Evolutionary conservation across 1,140 invertebrate genomes (phyloP).

Genomic region (Chymomyza costata): DNA sequence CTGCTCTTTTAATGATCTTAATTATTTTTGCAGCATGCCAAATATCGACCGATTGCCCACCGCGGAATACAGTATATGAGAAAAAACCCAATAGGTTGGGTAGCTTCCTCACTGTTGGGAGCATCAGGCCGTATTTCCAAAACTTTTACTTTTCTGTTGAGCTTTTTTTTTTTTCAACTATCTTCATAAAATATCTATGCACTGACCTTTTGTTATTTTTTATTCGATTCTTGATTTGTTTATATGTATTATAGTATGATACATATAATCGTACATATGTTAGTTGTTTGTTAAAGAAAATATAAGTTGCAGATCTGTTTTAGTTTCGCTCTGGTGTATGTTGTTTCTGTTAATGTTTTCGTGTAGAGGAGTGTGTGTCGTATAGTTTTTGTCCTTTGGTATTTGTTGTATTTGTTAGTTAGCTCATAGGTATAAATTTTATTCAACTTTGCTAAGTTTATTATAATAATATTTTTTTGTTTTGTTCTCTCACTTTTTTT

Average conservation of each 20-base stretch:
- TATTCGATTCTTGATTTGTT: conserved; percentile 42
- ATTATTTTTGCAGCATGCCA: too few species aligned
- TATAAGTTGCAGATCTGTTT: conserved; percentile 3
- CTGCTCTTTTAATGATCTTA: neutral
- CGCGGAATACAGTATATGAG: conserved; percentile 25
- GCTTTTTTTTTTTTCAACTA: conserved; percentile 35
- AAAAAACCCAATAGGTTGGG: conserved; percentile 13
- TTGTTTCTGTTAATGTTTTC: conserved; percentile 18
- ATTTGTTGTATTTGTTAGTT: conserved; percentile 4
- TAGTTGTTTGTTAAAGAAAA: conserved; percentile 6
- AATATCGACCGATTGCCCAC: too few species aligned
- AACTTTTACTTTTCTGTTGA: conserved; percentile 10
- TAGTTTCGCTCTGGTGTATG: conserved; percentile 10
- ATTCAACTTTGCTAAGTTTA: conserved; percentile 13
- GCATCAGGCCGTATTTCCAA: conserved; percentile 21
- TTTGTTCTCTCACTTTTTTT: conserved; percentile 32
- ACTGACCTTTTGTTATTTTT: conserved; percentile 25
- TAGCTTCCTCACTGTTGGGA: conserved; percentile 25
- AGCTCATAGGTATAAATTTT: conserved; percentile 49
- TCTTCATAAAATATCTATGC: conserved; percentile 49
- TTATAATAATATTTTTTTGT: neutral
- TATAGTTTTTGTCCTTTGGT: conserved; percentile 7
- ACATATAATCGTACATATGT: conserved; percentile 50
- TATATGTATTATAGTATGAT: conserved; percentile 21
- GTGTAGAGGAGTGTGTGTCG: neutral